Base-by-base conservation (phyloP, 2,888 invertebrate species). In the Ernsta delagoae region DNA sequence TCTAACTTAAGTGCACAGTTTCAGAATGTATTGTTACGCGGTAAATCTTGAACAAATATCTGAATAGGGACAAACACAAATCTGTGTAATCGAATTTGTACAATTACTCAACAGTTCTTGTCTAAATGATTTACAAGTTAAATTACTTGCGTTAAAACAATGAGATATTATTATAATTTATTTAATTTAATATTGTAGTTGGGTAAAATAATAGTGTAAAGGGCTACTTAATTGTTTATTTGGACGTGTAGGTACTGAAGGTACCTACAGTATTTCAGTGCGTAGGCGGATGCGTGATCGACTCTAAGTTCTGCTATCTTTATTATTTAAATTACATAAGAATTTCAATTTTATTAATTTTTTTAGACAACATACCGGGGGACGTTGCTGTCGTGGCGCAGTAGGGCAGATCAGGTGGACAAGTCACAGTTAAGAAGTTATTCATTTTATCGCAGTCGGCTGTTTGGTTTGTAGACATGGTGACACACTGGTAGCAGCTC, bases 361-460 rank as follows among this genome's bases (percentile, higher is more conserved):
- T 3, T 24, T 24, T 24, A 24, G 7, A 2, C 7, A 41, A 45
- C 81, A 77, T 45, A 89, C 89, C 81, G 4, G 88, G 88, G 11
- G 81, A 77, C 1, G 70, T 65, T 0, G 85, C 84, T 12, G 79
- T 71, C 2, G 88, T 88, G 39, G 86, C 86, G 71, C 89, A 88
- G 57, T 79, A 74, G 0, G 85, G 87, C 5, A 76, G 74, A 34
- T 84, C 82, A 2, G 71, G 72, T 0, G 84, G 78, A 69, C 89
- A 89, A 57, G 72, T 71, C 34, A 76, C 75, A 50, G 4, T 75
- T 43, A 73, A 76, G 73, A 41, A 64, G 39, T 43, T 70, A 54
- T 56, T 63, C 34, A 70, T 69, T 41, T 74, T 75, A 63, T 77
- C 79, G 65, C 81, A 82, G 8, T 74, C 70, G 41, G 78, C 79